Base-by-base conservation (phyloP, 2,113 vertebrate genomes). In the Peromyscus californicus region DNA sequence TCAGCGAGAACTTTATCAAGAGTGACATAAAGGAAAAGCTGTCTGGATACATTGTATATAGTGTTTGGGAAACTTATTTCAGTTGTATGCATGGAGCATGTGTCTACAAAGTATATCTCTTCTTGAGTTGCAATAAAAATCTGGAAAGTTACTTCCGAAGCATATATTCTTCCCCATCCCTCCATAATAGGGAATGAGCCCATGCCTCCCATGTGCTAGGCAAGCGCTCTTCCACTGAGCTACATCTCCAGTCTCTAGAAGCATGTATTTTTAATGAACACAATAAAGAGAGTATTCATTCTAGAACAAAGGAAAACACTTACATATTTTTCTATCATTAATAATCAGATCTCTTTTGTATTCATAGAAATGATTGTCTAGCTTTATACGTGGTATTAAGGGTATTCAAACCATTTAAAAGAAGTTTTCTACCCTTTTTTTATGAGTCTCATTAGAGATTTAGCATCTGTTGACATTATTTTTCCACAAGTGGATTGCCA, bases 361-460 rank as follows among this genome's bases (percentile, higher is more conserved):
- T 94, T 76, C 92, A 96, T 5, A 95, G 96, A 91, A 84, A 95
- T 31, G 83, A 93, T 57, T 54, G 84, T 45, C 87, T 75, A 33
- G 24, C 67, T 97, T 95, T 85, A 22, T 67, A 92, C 10, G 89
- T 57, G 89, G 65, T 48, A 94, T 61, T 94, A 69, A 96, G 94
- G 24, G 36, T 91, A 94, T 90, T 88, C 69, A 92, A 94, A 80
- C 24, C 45, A 78, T 89, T 97, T 95, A 80, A 93, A 95, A 97
- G n/a, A 85, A 95, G 78, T 93, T 94, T 94, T 96, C 63, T 95
- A n/a, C 67, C 94, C 39, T 86, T 90, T 94, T 94, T 96, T 96
- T 96, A 63, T 63, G 67, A 91, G 72, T 12, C n/a, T 29, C 87
- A 93, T 91, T 92, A 90, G 78, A 90, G 85, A 94, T 84, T 86